Evolutionary conservation across 2,888 invertebrate species (phyloP), one percentile per base, ranked within the genome.

Genomic region (Ditula angustiorana): DNA sequence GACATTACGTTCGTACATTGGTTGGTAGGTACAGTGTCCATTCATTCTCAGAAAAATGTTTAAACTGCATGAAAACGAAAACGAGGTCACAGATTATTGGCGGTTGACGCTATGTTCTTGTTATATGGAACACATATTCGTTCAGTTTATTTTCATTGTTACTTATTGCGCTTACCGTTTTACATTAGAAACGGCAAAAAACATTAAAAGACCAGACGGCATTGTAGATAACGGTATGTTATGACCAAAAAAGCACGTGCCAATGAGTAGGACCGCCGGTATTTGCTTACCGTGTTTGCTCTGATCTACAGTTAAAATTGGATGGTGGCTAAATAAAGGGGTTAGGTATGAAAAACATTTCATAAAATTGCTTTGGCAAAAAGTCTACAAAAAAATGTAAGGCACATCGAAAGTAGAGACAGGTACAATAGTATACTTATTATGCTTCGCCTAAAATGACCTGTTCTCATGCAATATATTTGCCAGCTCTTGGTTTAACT

Each of bases 131-230:
- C 58, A 58, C 52, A 70, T 74, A 74, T 73, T 66, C 67, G 69
- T 72, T 52, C 59, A 71, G 60, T 71, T 74, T 73, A 73, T 74
- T 77, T 78, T 76, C 76, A 78, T 77, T 77, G 75, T 80, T 75
- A 77, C 77, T 78, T 79, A 75, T 75, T 77, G 72, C 77, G 71
- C 81, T 80, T 83, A 83, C 84, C 80, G 85, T 82, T 63, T 63
- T 16, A 56, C 44, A 19, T 63, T 58, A 44, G 50, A 57, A 57
- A 58, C 50, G 62, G 56, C 61, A 30, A 16, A 21, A 44, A 50
- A n/a, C 37, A 49, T 56, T 56, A 28, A 5, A 37, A 41, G 56
- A 26, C 26, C 11, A 47, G 46, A 16, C 56, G 30, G n/a, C 41
- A 49, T 57, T 56, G 23, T 16, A 35, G 57, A 52, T 63, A 63